Base-by-base conservation (phyloP, 2,113 vertebrate genomes). In the Alethe diademata region DNA sequence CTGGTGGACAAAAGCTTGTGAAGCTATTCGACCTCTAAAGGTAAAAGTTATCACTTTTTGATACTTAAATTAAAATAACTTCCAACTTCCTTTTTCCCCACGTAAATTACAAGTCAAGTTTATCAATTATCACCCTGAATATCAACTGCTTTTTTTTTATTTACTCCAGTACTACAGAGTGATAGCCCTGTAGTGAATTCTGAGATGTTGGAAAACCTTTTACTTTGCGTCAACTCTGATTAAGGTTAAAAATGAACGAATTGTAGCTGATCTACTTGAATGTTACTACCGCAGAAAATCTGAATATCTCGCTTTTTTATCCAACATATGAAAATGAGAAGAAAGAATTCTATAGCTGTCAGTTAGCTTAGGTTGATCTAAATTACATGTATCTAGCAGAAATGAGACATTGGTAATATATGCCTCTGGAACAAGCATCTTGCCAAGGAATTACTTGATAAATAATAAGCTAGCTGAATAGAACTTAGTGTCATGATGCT, bases 21-120 rank as follows among this genome's bases (percentile, higher is more conserved):
- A 97, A 53, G 98, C 98, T 95, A 97, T 99, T 64, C 97, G 98
- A 70, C 99, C 99, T 74, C 48, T 99, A 45, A 99, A 99, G 98
- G 99, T 99, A 97, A 97, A 94, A 31, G 11, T 13, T 28, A 19
- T 23, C 2, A 5, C 6, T 65, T 89, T 31, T 57, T 53, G 13
- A 28, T 12, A 22, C 22, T 54, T 69, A 19, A 17, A 38, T 61
- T 48, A 33, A 19, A 84, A 4, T 78, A 76, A 42, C 38, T 94
- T 89, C 6, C 3, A 25, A 2, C 12, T 87, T 61, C 40, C 3
- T 62, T 86, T 24, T 24, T 24, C 40, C 8, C 17, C 5, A 3
- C 65, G 6, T 42, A 74, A 42, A 56, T 57, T 2, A 13, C 23
- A 58, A 36, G 40, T 54, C 19, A 62, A 48, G 23, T 50, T 72